phyloP scores from a whole-genome alignment of 2,797 vertebrate genomes.

The Tokudaia muenninki region DNA sequence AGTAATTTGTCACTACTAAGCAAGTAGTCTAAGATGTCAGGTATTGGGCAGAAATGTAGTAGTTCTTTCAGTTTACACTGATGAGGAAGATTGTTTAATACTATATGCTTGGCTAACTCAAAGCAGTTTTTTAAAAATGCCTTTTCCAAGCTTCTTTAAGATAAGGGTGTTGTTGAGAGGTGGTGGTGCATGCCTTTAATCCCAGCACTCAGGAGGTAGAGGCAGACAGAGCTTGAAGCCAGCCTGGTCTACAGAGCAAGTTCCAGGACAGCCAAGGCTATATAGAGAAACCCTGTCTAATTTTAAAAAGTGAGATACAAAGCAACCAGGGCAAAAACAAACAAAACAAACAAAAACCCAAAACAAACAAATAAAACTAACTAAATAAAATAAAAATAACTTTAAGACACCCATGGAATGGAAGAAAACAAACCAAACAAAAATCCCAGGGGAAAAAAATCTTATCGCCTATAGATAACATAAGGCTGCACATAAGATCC shows the following conservation, averaged over 20 bases:
- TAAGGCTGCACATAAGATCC: neutral
- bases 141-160: neutral
- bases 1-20: slow-evolving; percentile 26
- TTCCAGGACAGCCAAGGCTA: neutral
- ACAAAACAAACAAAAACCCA: neutral
- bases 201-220: neutral
- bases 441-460: neutral
- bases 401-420: neutral
- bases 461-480: neutral
- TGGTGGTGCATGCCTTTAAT: neutral
- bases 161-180: neutral
- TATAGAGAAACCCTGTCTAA: neutral
- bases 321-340: neutral
- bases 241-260: neutral
- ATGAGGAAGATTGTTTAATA: neutral
- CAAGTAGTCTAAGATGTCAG: neutral
- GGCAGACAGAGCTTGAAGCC: neutral
- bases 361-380: neutral
- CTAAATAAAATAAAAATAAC: neutral
- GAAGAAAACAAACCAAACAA: neutral
- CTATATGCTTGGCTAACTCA: slow-evolving; percentile 32
- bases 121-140: neutral
- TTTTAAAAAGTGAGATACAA: neutral
- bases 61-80: neutral
- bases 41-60: neutral